phyloP scores from a whole-genome alignment of 1,140 invertebrate genomes.

The Pachyrhynchus sulphureomaculatus region DNA sequence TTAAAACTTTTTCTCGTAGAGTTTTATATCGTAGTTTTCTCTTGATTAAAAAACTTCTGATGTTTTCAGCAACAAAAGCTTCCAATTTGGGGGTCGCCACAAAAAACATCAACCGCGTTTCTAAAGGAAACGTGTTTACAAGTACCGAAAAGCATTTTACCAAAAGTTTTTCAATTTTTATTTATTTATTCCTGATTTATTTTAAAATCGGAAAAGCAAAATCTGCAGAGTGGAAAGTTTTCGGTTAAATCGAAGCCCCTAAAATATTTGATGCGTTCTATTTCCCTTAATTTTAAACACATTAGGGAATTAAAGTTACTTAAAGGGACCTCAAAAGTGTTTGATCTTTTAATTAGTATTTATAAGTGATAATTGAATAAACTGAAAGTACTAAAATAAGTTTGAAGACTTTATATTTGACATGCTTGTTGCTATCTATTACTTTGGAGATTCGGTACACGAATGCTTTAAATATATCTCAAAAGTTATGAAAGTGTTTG shows the following conservation, averaged over 20 bases:
- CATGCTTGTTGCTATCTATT: too few relatives aligned
- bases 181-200: slow-evolving; percentile 22
- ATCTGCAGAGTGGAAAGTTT: neutral
- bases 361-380: too few relatives aligned
- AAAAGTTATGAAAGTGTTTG: too few relatives aligned
- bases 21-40: slow-evolving; percentile 26
- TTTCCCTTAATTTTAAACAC: too few relatives aligned
- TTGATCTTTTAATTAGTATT: too few relatives aligned
- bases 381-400: too few relatives aligned
- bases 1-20: slow-evolving; percentile 14
- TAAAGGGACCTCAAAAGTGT: neutral
- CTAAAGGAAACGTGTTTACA: slow-evolving; percentile 19
- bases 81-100: slow-evolving; percentile 18
- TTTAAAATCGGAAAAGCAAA: slow-evolving; percentile 8
- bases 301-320: neutral
- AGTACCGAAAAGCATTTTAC: slow-evolving; percentile 2
- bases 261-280: neutral
- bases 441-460: too few relatives aligned
- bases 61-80: slow-evolving; percentile 30
- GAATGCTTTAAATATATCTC: too few relatives aligned
- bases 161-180: slow-evolving; percentile 27
- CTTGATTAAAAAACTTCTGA: slow-evolving; percentile 30
- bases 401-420: too few relatives aligned
- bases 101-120: neutral
- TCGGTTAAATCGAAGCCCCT: neutral